These are phyloP conservation scores for Platorchestia sp. DNA, from an alignment of 1,140 invertebrate genomes.

Conservation along the genomic window DNA sequence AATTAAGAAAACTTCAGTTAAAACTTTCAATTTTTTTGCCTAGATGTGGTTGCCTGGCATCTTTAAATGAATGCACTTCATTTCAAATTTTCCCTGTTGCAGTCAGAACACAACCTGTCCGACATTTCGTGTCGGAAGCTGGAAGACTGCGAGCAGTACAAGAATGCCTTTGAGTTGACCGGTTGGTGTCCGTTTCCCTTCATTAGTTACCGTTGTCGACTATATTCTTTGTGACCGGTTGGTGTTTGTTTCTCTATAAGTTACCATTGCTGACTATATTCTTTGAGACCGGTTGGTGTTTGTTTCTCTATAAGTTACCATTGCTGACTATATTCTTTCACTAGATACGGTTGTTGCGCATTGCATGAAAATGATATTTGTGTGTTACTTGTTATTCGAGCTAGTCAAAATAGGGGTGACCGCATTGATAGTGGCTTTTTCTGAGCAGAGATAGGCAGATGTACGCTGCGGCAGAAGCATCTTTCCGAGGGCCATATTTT, in stretches of 20 bases:
- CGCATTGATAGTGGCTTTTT: no score
- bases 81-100: slow-evolving; percentile 69
- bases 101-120: slow-evolving; percentile 91
- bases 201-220: neutral
- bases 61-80: neutral
- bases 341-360: no score
- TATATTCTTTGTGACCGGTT: neutral
- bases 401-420: no score
- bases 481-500: no score
- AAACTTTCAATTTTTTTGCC: no score
- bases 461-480: no score
- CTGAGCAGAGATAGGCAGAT: no score
- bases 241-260: neutral
- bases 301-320: neutral
- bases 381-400: no score
- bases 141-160: slow-evolving; percentile 84
- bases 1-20: no score
- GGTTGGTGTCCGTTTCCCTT: slow-evolving; percentile 71
- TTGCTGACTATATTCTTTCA: neutral
- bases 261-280: neutral
- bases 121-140: slow-evolving; percentile 84
- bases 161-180: slow-evolving; percentile 93
- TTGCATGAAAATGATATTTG: no score
- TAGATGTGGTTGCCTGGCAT: no score
- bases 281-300: no score